Evolutionary conservation across 2,113 vertebrate species (phyloP).

Genomic region (Heliornis fulica): DNA sequence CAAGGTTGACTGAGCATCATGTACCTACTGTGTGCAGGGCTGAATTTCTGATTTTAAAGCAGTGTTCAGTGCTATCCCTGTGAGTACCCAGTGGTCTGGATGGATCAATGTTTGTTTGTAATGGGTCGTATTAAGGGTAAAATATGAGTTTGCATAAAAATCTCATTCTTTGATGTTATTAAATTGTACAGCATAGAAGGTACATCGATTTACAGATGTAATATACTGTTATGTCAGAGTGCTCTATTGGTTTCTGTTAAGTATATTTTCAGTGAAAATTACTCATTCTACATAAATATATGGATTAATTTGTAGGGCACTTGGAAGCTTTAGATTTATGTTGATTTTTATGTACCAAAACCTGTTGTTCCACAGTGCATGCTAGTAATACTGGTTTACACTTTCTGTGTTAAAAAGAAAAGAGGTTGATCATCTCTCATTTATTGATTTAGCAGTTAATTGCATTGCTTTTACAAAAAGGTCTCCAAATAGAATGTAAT

Average conservation of each 20-base stretch:
- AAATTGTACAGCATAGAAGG: neutral
- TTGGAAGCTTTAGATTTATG: neutral
- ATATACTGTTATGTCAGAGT: neutral
- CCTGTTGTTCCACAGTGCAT: neutral
- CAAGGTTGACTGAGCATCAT: neutral
- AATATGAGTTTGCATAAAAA: neutral
- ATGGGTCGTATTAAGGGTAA: neutral
- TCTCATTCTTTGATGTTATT: neutral
- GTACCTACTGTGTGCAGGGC: rapidly evolving
- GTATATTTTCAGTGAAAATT: neutral
- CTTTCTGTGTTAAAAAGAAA: neutral
- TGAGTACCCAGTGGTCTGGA: neutral
- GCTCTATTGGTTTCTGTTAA: conserved; percentile 10
- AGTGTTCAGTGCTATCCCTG: rapidly evolving
- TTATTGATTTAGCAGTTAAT: conserved; percentile 37
- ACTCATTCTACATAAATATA: neutral
- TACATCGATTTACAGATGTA: neutral
- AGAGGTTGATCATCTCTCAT: neutral
- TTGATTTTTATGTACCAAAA: neutral
- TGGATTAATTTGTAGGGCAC: neutral
- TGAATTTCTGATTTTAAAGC: neutral
- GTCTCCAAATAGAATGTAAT: neutral
- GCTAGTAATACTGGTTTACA: neutral
- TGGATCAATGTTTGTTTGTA: neutral
- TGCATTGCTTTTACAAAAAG: neutral